Evolutionary conservation across 2,797 vertebrate species (phyloP), one percentile per base, ranked within the genome.

Genomic region (Morelia viridis): DNA sequence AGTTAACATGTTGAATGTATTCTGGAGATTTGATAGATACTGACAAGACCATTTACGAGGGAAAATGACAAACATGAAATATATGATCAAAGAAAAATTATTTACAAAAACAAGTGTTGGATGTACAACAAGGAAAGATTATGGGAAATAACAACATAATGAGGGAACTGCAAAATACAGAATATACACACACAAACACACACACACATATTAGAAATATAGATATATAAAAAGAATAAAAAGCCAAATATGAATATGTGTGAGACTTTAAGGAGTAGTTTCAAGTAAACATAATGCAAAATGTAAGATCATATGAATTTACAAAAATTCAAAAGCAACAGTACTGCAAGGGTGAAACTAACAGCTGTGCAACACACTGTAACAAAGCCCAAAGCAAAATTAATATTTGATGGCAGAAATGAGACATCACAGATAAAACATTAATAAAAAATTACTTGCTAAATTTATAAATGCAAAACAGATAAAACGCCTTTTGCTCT

Each of bases 251-350:
- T 92, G 58, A 89, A 93, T 83, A 8, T 62, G 50, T 19, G 87
- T 92, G 87, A 85, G 26, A 90, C 2, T 89, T 5, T 87, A 68
- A 91, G 85, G 56, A 24, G 84, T 28, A 57, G 89, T 31, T 71
- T 68, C 26, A 92, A 92, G 31, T 28, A 89, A 10, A 93, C 76
- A 24, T 58, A 88, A 86, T 41, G 9, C 90, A 92, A 57, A 92
- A 90, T 26, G 58, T 87, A 92, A 83, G 60, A 91, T 89, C 0
- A 10, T 19, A 86, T 60, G 26, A 46, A 65, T 85, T 24, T 56
- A 60, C 2, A 2, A 31, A 56, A 68, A 84, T 65, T 90, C 84
- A 90, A 80, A 62, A 57, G 64, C 0, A 62, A 57, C 61, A n/a
- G 8, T 62, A 24, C 31, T 31, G n/a, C 83, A 15, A 61, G 46